Conservation (phyloP, 2,797 vertebrate genomes). For the Borostomias antarcticus region DNA sequence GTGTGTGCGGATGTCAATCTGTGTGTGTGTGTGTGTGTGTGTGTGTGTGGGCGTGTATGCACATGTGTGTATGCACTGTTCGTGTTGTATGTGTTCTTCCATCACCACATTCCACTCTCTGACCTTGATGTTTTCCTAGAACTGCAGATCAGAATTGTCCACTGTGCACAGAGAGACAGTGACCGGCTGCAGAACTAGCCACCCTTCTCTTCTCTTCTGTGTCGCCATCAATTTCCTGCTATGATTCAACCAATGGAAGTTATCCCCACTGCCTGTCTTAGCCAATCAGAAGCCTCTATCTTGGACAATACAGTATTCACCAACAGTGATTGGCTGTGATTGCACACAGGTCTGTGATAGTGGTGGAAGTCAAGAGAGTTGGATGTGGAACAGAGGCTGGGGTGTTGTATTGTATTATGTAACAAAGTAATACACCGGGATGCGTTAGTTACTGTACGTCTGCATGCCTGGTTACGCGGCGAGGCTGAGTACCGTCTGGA, state of each 20-base stretch:
- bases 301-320: not conserved
- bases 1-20: no score
- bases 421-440: not conserved
- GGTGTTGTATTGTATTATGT: not conserved
- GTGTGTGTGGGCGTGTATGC: no score
- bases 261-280: not conserved
- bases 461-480: no score
- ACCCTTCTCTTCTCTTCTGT: not conserved
- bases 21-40: conserved; percentile 1
- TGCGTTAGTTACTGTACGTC: no score
- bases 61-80: conserved; percentile 1
- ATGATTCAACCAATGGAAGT: not conserved
- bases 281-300: not conserved
- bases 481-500: not conserved
- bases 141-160: not conserved
- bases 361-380: not conserved
- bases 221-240: not conserved
- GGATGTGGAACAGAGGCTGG: not conserved
- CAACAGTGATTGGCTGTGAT: not conserved
- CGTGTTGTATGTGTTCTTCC: conserved; percentile 4
- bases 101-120: conserved; percentile 2
- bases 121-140: conserved; percentile 9
- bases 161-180: not conserved
- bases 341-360: not conserved
- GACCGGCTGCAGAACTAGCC: not conserved